Conservation (phyloP, 1,140 invertebrate species). For the Zaprionus ornatus region DNA sequence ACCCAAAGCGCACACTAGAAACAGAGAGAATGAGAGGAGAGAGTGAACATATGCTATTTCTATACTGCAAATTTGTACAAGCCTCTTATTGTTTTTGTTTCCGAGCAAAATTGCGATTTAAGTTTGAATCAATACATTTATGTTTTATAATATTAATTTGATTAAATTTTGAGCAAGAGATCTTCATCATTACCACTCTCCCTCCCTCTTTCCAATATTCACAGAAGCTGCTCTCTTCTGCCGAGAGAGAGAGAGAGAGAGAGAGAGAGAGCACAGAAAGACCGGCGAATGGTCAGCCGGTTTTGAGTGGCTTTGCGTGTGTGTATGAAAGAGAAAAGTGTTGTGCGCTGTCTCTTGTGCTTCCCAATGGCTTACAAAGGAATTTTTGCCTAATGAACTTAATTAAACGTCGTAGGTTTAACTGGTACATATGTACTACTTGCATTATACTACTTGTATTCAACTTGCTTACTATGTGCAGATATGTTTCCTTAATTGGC, state of each 20-base stretch:
- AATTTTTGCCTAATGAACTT: conserved; percentile 44
- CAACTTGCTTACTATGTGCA: conserved; percentile 22
- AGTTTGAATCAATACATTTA: too few species aligned
- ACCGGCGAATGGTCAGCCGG: conserved; percentile 27
- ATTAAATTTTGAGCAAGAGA: too few species aligned
- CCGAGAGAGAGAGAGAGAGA: not conserved
- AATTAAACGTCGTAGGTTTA: conserved; percentile 27
- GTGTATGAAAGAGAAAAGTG: conserved; percentile 1
- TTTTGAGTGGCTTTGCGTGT: conserved; percentile 2
- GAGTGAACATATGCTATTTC: too few species aligned
- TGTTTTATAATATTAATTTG: too few species aligned
- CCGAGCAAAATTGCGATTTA: too few species aligned
- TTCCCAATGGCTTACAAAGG: conserved; percentile 40
- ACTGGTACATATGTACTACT: not conserved
- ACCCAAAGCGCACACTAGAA: not conserved
- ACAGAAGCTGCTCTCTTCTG: conserved; percentile 10
- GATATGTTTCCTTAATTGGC: conserved; percentile 33
- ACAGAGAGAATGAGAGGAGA: too few species aligned
- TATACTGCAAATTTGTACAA: too few species aligned
- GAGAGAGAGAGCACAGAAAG: conserved; percentile 1
- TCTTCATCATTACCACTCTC: too few species aligned
- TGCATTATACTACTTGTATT: conserved; percentile 3
- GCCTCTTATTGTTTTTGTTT: too few species aligned
- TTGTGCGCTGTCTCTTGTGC: conserved; percentile 24
- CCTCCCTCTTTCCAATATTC: too few species aligned